Conservation (phyloP, 2,888 invertebrate species). For the Stomorhina lunata region DNA sequence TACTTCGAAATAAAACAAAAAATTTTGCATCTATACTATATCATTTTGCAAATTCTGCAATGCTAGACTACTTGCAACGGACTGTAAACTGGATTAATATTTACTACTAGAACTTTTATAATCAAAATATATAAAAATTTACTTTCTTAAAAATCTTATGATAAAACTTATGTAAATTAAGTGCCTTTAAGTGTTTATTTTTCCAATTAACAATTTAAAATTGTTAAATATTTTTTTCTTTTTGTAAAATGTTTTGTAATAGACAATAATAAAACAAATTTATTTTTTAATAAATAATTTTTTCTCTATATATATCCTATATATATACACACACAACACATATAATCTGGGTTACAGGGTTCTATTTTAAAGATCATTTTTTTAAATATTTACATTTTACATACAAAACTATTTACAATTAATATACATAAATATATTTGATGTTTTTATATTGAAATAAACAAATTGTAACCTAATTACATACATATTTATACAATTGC, state of each 20-base stretch:
- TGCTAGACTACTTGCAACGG: no score
- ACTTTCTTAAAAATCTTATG: constrained; percentile 27
- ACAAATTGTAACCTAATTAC: constrained; percentile 42
- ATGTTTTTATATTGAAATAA: constrained; percentile 52
- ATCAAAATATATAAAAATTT: constrained; percentile 19
- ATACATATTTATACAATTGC: constrained; percentile 46
- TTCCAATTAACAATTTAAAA: constrained; percentile 54
- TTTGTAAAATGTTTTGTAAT: constrained; percentile 62
- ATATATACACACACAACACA: constrained; percentile 37
- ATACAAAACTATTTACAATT: neutral
- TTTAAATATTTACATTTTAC: constrained; percentile 46
- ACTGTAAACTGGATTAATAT: no score
- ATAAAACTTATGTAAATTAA: constrained; percentile 58
- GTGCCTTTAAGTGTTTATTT: constrained; percentile 59
- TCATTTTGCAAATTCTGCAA: no score
- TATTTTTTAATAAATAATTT: constrained; percentile 26
- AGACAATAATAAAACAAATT: constrained; percentile 55
- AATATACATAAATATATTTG: constrained; percentile 28
- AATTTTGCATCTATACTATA: no score
- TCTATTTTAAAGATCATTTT: constrained; percentile 52
- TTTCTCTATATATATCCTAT: constrained; percentile 17
- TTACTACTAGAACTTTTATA: neutral
- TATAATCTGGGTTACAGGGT: constrained; percentile 64
- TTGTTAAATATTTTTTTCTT: constrained; percentile 52
- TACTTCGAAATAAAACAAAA: no score